These are phyloP conservation scores for Toxotes jaculatrix DNA, from an alignment of 2,113 vertebrate species.

Conservation along the genomic window DNA sequence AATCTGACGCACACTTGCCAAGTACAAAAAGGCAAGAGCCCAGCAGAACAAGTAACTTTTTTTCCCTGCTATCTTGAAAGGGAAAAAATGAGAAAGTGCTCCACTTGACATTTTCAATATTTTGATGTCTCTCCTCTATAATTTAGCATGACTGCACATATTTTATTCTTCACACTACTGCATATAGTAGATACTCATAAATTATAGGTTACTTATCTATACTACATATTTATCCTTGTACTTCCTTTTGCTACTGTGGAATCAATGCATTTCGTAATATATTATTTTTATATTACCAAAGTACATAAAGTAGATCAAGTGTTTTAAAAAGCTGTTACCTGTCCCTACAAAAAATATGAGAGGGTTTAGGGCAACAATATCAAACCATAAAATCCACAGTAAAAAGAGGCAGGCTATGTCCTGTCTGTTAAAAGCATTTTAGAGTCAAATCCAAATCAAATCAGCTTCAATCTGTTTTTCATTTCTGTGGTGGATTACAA, in stretches of 20 bases:
- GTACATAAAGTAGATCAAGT: background rate
- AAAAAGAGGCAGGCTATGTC: background rate
- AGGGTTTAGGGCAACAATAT: background rate
- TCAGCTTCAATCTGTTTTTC: background rate
- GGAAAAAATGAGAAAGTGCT: background rate
- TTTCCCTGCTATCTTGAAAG: background rate
- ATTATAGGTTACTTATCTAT: background rate
- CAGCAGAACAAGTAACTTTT: background rate
- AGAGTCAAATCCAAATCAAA: background rate
- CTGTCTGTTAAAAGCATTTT: background rate
- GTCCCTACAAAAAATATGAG: background rate
- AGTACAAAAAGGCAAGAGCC: conserved; percentile 13
- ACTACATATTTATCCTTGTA: background rate
- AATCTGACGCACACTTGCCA: conserved; percentile 15
- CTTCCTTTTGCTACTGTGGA: background rate
- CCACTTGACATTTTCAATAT: background rate
- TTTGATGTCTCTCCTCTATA: background rate
- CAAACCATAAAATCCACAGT: background rate
- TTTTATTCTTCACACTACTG: background rate
- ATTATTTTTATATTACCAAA: background rate
- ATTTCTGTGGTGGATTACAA: background rate
- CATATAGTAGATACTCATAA: background rate
- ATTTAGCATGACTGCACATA: background rate
- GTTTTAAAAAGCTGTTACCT: too few relatives aligned
- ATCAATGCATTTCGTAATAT: background rate